Conservation (phyloP, 2,113 vertebrate genomes). For the Trachemys scripta region DNA sequence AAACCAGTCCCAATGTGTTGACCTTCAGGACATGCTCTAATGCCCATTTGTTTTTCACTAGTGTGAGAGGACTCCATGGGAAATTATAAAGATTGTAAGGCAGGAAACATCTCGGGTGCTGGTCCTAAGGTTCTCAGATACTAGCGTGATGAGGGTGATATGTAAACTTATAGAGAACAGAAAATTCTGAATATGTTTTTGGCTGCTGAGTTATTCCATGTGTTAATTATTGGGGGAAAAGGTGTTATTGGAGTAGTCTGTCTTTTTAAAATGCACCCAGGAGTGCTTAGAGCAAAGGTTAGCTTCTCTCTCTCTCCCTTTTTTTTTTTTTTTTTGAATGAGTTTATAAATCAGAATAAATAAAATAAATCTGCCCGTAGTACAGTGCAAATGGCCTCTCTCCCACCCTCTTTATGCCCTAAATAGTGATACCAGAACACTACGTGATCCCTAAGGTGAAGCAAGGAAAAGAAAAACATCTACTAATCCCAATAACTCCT, state of each 20-base stretch:
- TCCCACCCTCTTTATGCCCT: neutral
- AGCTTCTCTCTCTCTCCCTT: neutral
- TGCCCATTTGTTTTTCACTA: neutral
- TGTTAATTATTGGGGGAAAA: neutral
- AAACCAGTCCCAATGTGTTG: neutral
- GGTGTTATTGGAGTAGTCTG: neutral
- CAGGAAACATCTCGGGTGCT: neutral
- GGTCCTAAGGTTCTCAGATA: neutral
- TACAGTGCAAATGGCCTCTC: conserved; percentile 24
- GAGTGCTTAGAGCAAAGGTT: neutral
- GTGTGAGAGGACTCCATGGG: neutral
- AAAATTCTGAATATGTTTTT: neutral
- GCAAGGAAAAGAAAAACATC: conserved; percentile 49
- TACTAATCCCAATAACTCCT: conserved; percentile 38
- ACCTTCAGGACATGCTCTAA: neutral
- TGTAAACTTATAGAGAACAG: neutral
- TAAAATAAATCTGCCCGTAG: conserved; percentile 10
- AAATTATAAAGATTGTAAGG: neutral
- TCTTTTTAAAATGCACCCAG: neutral
- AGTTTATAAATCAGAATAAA: neutral
- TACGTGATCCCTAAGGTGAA: conserved; percentile 42
- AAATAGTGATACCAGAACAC: conserved; percentile 50
- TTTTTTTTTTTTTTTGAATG: neutral
- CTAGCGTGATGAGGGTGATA: neutral
- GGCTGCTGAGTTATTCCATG: neutral